Conservation (phyloP, 2,113 vertebrate species). For the Pica pica region DNA sequence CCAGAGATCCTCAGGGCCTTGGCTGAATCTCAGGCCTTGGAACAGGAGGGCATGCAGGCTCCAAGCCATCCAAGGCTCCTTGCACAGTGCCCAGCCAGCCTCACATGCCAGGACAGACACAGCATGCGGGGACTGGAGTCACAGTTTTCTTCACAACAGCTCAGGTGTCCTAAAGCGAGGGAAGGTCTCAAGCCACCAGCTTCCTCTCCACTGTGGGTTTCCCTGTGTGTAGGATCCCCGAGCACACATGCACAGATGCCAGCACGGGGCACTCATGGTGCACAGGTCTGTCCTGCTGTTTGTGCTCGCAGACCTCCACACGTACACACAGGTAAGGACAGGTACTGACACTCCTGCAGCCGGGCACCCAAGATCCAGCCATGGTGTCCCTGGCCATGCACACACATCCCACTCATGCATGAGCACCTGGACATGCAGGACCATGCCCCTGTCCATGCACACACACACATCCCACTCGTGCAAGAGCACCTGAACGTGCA, state of each 20-base stretch:
- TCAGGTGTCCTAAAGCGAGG: background rate
- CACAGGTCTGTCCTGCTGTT: background rate
- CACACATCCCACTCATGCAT: background rate
- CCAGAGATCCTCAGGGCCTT: conserved; percentile 32
- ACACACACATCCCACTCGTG: rapidly evolving
- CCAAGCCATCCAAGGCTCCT: conserved; percentile 3
- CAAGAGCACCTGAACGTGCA: background rate
- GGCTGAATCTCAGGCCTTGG: background rate
- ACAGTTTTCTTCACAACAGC: background rate
- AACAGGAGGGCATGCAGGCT: conserved; percentile 24
- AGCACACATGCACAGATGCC: background rate
- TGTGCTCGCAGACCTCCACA: background rate
- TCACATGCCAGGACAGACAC: background rate
- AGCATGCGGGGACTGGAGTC: background rate
- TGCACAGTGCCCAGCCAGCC: background rate
- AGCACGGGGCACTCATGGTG: background rate
- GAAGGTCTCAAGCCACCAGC: background rate
- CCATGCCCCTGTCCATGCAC: background rate
- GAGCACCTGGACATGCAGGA: background rate
- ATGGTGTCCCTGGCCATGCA: background rate
- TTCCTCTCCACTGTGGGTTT: background rate
- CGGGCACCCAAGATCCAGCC: background rate
- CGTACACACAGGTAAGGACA: background rate
- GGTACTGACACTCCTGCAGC: background rate
- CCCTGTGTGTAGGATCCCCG: background rate